Conservation (phyloP, 92 coral and sea anemone species). For the Zoanthus sansibaricus region DNA sequence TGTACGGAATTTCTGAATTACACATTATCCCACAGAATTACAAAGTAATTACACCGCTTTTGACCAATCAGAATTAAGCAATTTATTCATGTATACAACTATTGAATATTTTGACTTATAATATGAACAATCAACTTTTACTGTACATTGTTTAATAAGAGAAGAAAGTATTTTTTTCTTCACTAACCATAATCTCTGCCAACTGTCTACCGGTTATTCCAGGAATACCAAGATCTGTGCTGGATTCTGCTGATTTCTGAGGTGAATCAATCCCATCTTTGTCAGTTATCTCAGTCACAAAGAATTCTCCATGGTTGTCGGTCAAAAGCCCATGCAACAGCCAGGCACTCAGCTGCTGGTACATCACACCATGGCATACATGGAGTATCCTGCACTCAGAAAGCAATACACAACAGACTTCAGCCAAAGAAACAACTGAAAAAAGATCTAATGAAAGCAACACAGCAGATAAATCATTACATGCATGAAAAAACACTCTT, state of each 20-base stretch:
- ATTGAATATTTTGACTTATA: too few species aligned
- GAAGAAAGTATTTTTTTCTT: too few species aligned
- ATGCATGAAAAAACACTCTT: too few species aligned
- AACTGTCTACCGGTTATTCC: constrained; percentile 88
- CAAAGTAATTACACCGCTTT: too few species aligned
- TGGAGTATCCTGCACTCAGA: constrained; percentile 72
- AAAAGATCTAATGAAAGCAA: background rate
- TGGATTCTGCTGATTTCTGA: constrained; percentile 11
- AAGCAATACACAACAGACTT: background rate
- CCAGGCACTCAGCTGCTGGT: constrained; percentile 99
- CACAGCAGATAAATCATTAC: too few species aligned
- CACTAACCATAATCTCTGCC: constrained; percentile 81
- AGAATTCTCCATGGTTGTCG: constrained; percentile 85
- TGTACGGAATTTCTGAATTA: too few species aligned
- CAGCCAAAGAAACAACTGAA: background rate
- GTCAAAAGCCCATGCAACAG: constrained; percentile 82
- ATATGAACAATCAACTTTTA: too few species aligned
- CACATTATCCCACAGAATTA: too few species aligned
- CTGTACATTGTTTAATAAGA: too few species aligned
- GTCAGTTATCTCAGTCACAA: constrained; percentile 70
- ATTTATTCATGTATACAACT: too few species aligned
- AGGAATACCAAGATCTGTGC: constrained; percentile 79
- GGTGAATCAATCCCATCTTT: constrained; percentile 57
- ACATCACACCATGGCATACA: constrained; percentile 98
- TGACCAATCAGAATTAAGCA: too few species aligned